Evolutionary conservation across 2,888 invertebrate genomes (phyloP).

Genomic region (Eupeodes latifasciatus): DNA sequence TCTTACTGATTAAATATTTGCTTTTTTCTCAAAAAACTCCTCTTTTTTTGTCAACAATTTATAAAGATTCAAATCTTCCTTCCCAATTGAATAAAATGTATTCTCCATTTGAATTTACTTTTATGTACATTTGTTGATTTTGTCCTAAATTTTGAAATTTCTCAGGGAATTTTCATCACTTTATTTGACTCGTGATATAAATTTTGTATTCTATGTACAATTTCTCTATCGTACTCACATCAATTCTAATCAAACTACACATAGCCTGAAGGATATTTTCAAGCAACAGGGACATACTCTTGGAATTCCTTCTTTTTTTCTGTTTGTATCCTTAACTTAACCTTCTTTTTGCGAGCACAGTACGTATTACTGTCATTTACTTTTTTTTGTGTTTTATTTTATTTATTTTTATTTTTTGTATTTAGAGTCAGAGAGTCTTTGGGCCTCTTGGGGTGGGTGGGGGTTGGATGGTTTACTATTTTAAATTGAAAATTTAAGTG

Average conservation of each 20-base stretch:
- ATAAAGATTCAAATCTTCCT: too few species aligned
- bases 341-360: conserved; percentile 19
- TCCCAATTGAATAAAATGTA: too few species aligned
- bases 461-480: conserved; percentile 45
- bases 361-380: conserved; percentile 1
- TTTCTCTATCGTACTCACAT: neutral
- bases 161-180: neutral
- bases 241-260: conserved; percentile 32
- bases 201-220: neutral
- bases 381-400: neutral
- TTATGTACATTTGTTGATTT: too few species aligned
- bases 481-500: conserved; percentile 64
- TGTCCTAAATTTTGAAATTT: too few species aligned
- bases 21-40: too few species aligned
- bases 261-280: conserved; percentile 42
- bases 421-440: conserved; percentile 1
- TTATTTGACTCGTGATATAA: neutral
- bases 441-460: neutral
- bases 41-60: too few species aligned
- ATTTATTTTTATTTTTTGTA: conserved; percentile 26
- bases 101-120: too few species aligned
- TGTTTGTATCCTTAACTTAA: conserved; percentile 1
- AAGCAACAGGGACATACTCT: conserved; percentile 16
- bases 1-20: too few species aligned
- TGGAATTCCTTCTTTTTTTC: neutral